phyloP scores from a whole-genome alignment of 2,113 vertebrate species.

The Lepidiolamprologus cunningtoni region DNA sequence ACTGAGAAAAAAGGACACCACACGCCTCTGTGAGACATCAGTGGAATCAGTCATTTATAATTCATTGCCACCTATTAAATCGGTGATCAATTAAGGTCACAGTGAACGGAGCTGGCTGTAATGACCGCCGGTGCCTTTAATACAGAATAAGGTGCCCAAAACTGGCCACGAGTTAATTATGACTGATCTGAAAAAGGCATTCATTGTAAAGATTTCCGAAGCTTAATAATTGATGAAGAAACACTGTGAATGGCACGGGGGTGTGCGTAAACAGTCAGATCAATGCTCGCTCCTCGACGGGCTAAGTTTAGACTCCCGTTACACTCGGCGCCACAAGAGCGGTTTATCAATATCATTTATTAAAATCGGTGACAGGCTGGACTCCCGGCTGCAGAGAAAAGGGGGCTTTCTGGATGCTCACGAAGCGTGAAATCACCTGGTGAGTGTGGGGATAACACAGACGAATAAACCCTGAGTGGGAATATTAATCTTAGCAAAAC shows the following conservation, averaged over 20 bases:
- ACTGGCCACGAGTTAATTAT: neutral
- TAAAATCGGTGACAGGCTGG: constrained; percentile 49
- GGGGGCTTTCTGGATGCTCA: constrained; percentile 28
- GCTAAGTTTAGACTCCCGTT: constrained; percentile 27
- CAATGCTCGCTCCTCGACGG: neutral
- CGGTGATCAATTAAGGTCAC: constrained; percentile 23
- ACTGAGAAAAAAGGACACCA: constrained; percentile 4
- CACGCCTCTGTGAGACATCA: neutral
- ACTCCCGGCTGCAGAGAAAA: neutral
- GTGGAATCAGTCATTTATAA: constrained; percentile 50
- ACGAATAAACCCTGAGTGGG: constrained; percentile 36
- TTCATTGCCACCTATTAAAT: constrained; percentile 37
- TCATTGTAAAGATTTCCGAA: constrained; percentile 25
- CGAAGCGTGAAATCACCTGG: constrained; percentile 58
- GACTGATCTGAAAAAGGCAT: neutral
- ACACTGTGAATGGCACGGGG: neutral
- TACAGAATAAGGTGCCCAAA: neutral
- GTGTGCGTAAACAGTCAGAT: constrained; percentile 22
- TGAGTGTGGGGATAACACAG: constrained; percentile 31
- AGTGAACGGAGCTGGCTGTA: neutral
- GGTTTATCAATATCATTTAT: constrained; percentile 53
- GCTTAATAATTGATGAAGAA: constrained; percentile 51
- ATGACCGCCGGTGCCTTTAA: too few relatives aligned
- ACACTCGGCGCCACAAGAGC: neutral
- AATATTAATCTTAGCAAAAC: constrained; percentile 58